Base-by-base conservation (phyloP, 2,113 vertebrate species). In the Eulacestoma nigropectus region DNA sequence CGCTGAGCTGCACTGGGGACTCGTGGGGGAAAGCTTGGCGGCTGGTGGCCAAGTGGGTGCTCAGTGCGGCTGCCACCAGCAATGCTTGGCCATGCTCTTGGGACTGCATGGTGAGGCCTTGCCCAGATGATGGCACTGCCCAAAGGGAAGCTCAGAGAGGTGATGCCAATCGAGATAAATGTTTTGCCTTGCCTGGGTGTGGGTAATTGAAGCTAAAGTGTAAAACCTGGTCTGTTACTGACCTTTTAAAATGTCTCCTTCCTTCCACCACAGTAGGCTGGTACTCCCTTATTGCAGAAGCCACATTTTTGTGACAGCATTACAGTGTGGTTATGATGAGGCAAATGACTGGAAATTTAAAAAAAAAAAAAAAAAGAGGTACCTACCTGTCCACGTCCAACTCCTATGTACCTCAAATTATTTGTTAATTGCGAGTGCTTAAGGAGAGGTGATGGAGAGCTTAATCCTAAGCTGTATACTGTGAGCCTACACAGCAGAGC, bases 191-290 rank as follows among this genome's bases (percentile, higher is more conserved):
- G 13, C 62, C 81, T n/a, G 23, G 17, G 35, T 75, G 75, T 41
- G 42, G 39, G 72, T 93, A 95, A 96, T 73, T 49, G 77, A 79
- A 96, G 67, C 76, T 91, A 90, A 96, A 95, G 78, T 93, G 93
- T 91, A 97, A 97, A 97, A 93, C 72, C 89, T 84, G 90, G 87
- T 94, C 87, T 91, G 47, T 97, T 96, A 97, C 90, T 95, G 94
- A 96, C 97, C 95, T 97, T 96, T 95, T 72, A 0, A 96, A 96
- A 93, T 88, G 94, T 83, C 78, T 96, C 60, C 74, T 49, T 96
- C 49, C 90, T 94, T 95, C 89, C 83, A 77, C 79, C 39, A 41
- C 79, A 64, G 80, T 18, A 85, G 80, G 81, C 68, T 76, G 68
- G 75, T 91, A 64, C 30, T 29, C 32, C 42, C n/a, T 93, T 78